Evolutionary conservation across 2,888 invertebrate species (phyloP).

Genomic region (Lepidocyrtoides sp.): DNA sequence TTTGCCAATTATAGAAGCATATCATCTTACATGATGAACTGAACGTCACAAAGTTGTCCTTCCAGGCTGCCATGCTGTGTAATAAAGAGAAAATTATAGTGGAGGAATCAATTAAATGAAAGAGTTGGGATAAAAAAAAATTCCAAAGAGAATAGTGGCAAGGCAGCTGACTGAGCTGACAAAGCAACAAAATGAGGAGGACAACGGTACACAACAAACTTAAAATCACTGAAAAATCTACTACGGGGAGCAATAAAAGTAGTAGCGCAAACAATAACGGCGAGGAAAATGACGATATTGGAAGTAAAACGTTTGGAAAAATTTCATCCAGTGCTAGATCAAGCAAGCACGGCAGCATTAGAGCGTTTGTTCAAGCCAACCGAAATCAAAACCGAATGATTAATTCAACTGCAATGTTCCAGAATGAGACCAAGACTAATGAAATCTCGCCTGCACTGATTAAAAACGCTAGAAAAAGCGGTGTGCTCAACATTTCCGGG

Average conservation of each 20-base stretch:
- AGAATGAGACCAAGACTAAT: conserved; percentile 90
- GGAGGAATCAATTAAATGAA: background rate
- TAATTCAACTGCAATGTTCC: conserved; percentile 80
- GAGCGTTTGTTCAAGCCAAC: conserved; percentile 82
- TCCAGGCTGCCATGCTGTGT: background rate
- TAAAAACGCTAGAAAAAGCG: conserved; percentile 93
- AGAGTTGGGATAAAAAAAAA: background rate
- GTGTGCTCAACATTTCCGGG: conserved; percentile 93
- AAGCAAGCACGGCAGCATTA: conserved; percentile 62
- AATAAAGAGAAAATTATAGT: background rate
- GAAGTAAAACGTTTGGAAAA: conserved; percentile 55
- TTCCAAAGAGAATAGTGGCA: background rate
- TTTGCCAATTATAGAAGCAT: background rate
- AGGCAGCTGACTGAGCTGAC: conserved; percentile 48
- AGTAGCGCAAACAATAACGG: conserved; percentile 40
- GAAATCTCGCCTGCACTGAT: conserved; percentile 91
- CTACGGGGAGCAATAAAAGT: conserved; percentile 8
- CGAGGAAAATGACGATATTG: conserved; percentile 54
- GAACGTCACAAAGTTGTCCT: background rate
- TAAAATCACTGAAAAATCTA: conserved; percentile 8
- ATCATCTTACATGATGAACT: background rate
- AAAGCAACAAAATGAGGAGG: conserved; percentile 59
- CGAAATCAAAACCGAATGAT: conserved; percentile 72
- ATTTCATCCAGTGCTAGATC: conserved; percentile 49
- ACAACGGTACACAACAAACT: conserved; percentile 15